Evolutionary conservation across 1,140 invertebrate genomes (phyloP), one percentile per base, ranked within the genome.

Genomic region (Xylocopa sonorina): DNA sequence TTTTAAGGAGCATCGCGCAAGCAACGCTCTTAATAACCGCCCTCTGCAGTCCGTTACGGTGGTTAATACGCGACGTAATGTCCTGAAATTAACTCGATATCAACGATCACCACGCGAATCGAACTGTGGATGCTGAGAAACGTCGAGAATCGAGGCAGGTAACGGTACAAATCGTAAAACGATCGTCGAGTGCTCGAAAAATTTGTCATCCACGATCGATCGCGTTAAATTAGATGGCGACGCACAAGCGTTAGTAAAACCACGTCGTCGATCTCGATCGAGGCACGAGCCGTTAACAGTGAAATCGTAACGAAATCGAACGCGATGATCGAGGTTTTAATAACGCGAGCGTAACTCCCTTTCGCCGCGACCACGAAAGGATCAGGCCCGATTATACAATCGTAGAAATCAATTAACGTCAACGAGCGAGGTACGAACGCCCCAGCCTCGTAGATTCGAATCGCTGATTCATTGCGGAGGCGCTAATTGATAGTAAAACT

Each of bases 401-500:
- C 76, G 73, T 82, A 87, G 87, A 88, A 88, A 87, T 89, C 84
- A 89, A 90, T 90, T 88, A 89, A 87, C 71, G 82, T 85, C 84
- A 74, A 75, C 62, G 71, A 53, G 80, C 76, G n/a, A 46, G 63
- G 43, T 85, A 83, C 68, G 76, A 86, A 60, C 32, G 68, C 43
- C 10, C 6, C 41, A 38, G 72, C 48, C 73, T 16, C 50, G 63
- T 38, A 29, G 71, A 84, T 83, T 63, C 41, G 68, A 86, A 83
- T 85, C 75, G 74, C 77, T 81, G 85, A 86, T 88, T 88, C 79
- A 82, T 86, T 80, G 81, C 82, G 68, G 66, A 82, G 84, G 85
- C 84, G 87, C 83, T 89, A 89, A 89, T 89, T 89, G 88, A 89
- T 83, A 88, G 80, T 80, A 87, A 87, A 87, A 84, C 79, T 78